Percentiles rank a stretch among this genome's conserved stretches.
phyloP scores from a whole-genome alignment of 2,113 vertebrate genomes.

The Chloebia gouldiae region DNA sequence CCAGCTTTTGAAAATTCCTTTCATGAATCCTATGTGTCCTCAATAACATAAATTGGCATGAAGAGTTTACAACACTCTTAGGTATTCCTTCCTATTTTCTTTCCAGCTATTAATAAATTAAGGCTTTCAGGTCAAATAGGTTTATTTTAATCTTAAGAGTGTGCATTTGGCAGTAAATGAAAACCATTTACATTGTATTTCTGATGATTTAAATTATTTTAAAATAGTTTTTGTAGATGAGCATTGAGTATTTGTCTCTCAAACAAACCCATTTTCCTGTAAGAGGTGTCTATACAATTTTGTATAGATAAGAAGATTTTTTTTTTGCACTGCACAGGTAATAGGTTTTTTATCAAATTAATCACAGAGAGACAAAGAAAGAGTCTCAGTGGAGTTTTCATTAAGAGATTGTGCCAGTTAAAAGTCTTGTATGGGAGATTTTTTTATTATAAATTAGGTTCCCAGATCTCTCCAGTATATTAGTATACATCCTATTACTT shows the following conservation, averaged over 20 bases:
- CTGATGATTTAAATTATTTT: neutral
- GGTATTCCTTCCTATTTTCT: neutral
- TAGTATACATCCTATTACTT: neutral
- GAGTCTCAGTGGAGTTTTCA: neutral
- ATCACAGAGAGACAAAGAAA: neutral
- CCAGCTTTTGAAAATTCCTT: neutral
- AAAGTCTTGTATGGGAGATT: neutral
- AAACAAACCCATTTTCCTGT: neutral
- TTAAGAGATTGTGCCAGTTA: neutral
- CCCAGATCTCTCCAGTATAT: neutral
- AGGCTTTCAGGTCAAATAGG: neutral
- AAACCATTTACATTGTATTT: neutral
- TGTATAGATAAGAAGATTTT: neutral
- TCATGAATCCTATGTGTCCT: neutral
- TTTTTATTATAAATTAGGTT: neutral
- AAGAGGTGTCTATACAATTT: neutral
- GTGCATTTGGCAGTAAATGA: constrained; percentile 14
- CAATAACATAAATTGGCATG: neutral
- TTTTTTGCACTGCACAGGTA: neutral
- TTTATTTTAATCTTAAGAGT: neutral
- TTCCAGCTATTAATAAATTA: neutral
- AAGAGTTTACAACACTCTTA: neutral
- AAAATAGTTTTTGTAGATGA: neutral
- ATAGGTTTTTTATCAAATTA: neutral
- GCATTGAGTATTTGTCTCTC: neutral